A percentile compares a stretch with the other conserved stretches of the same genome.
Conservation (phyloP, 2,888 invertebrate species). For the Phrixothrix hirtus region DNA sequence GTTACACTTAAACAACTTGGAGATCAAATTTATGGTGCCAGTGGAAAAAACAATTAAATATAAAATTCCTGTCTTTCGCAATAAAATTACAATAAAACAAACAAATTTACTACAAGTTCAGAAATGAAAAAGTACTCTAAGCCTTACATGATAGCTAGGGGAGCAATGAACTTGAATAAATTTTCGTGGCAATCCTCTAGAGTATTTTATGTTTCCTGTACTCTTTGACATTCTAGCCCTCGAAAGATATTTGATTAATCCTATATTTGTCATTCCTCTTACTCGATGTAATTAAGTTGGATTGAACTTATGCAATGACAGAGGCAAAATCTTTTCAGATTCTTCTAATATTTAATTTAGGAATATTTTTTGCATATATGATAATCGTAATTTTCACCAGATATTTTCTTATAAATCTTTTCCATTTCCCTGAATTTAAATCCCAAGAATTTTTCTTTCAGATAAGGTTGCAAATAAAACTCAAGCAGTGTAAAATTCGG, state of each 20-base stretch:
- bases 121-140: constrained; percentile 6
- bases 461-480: constrained; percentile 13
- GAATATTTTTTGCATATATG: background rate
- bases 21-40: constrained; percentile 4
- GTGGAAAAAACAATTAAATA: constrained; percentile 1
- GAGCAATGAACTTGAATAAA: constrained; percentile 12
- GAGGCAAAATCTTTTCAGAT: too few species aligned
- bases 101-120: constrained; percentile 3
- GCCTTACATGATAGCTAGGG: constrained; percentile 2
- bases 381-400: background rate
- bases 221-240: background rate
- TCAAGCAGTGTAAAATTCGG: constrained; percentile 12
- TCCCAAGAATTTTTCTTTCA: constrained; percentile 3
- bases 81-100: constrained; percentile 6
- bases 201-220: constrained; percentile 5
- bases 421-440: background rate
- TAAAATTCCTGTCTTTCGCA: constrained; percentile 1
- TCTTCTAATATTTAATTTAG: too few species aligned
- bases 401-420: background rate
- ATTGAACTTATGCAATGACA: too few species aligned
- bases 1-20: too few species aligned
- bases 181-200: constrained; percentile 6
- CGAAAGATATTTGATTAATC: background rate
- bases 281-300: too few species aligned
- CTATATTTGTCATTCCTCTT: background rate